Percentiles rank a stretch among this genome's conserved stretches.
Conservation (phyloP, 2,113 vertebrate species). For the Mastomys natalensis region DNA sequence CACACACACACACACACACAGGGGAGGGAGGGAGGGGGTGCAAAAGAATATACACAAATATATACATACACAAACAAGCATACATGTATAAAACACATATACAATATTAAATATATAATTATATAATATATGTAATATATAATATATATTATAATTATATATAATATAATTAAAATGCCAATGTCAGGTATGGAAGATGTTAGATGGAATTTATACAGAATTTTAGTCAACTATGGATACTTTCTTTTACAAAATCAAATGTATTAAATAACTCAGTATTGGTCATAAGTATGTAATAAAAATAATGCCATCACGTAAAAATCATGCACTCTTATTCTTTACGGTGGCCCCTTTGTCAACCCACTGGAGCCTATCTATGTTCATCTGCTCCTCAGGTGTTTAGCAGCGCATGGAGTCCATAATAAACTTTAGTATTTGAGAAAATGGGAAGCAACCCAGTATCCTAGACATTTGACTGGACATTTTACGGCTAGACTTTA, state of each 20-base stretch:
- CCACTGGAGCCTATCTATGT: neutral
- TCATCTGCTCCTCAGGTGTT: neutral
- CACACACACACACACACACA: neutral
- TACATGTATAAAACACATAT: no score
- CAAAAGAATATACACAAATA: neutral
- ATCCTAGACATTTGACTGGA: constrained; percentile 23
- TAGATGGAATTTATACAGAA: neutral
- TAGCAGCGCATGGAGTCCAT: neutral
- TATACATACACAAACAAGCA: neutral
- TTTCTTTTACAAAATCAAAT: neutral
- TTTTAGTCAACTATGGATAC: neutral
- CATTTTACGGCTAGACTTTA: constrained; percentile 20
- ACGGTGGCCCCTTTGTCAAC: neutral
- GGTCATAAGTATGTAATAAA: neutral
- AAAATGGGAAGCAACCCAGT: neutral
- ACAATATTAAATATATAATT: neutral
- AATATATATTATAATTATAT: no score
- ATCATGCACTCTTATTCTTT: neutral
- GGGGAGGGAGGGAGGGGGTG: no score
- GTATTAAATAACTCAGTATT: neutral
- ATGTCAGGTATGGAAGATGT: neutral
- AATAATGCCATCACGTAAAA: neutral
- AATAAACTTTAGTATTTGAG: neutral
- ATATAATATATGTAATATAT: no score
- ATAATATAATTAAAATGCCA: no score